Evolutionary conservation across 1,140 invertebrate species (phyloP), one percentile per base, ranked within the genome.

Genomic region (Elysia chlorotica): DNA sequence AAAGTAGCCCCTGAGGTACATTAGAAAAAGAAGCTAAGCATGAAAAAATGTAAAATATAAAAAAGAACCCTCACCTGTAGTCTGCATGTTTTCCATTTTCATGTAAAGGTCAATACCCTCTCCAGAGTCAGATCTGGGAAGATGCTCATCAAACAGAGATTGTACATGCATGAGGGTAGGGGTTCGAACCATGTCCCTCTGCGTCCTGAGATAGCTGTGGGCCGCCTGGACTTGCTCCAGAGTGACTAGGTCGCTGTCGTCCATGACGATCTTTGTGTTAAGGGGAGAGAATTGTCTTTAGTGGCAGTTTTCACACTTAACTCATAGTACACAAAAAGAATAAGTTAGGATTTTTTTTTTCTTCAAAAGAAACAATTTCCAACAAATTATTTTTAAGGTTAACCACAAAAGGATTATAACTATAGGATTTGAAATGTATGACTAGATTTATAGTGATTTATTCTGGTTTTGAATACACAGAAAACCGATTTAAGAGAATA

Each of bases 81-180:
- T 84, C 38, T 85, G 83, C 78, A 82, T 83, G 65, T 81, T 83
- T 71, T 85, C 83, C 57, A 85, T 71, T 71, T 85, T 85, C 6
- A 85, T 70, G 57, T 81, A 79, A 36, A 85, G 73, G 30, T 80
- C 73, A 38, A 80, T 37, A 30, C 25, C 1, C 2, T 28, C 1
- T 2, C 10, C 1, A 1, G n/a, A 4, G n/a, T 23, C 19, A 23
- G 35, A 4, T 23, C 23, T 41, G 1, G n/a, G 6, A 56, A 41
- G 3, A 33, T 6, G n/a, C 35, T 37, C n/a, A 3, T 25, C 21
- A 63, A 71, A 71, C 25, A 71, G 48, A 63, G 21, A 31, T 33
- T 71, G 57, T 23, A 63, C 37, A 33, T 71, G 69, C 21, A n/a
- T 3, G 1, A 71, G 33, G 33, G 38, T 36, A 28, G 69, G 69